Conservation (phyloP, 2,797 vertebrate species). For the Acestrorhynchus altus region DNA sequence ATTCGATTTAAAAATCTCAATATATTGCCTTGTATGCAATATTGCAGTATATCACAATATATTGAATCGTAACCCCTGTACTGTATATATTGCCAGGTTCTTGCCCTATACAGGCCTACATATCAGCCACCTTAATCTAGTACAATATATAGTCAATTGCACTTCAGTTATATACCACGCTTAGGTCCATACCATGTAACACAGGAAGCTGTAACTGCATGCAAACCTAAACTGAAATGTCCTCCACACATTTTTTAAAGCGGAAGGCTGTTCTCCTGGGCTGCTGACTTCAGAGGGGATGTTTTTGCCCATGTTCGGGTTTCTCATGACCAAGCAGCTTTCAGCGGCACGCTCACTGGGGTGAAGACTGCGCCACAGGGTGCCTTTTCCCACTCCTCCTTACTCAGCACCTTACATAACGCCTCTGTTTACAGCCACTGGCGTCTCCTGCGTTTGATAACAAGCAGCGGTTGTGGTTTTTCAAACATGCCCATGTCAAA, state of each 20-base stretch:
- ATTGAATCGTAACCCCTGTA: no score
- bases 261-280: background rate
- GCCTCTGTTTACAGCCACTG: background rate
- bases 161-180: background rate
- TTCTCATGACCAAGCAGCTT: constrained; percentile 13
- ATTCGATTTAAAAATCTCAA: no score
- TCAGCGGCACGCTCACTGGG: background rate
- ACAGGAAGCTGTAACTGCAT: background rate
- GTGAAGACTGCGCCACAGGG: background rate
- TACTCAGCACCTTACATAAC: background rate
- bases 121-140: no score
- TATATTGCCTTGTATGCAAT: no score
- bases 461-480: background rate
- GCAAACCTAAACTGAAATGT: constrained; percentile 7
- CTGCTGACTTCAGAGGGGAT: background rate
- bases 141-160: background rate
- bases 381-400: background rate
- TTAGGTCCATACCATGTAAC: background rate
- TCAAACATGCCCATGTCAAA: constrained; percentile 1
- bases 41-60: no score
- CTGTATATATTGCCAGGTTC: no score
- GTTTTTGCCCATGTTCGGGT: constrained; percentile 1
- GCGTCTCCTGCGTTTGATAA: background rate
- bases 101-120: no score
- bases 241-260: background rate